Conservation (phyloP, 2,888 invertebrate species). For the Thysanoteuthis rhombus region DNA sequence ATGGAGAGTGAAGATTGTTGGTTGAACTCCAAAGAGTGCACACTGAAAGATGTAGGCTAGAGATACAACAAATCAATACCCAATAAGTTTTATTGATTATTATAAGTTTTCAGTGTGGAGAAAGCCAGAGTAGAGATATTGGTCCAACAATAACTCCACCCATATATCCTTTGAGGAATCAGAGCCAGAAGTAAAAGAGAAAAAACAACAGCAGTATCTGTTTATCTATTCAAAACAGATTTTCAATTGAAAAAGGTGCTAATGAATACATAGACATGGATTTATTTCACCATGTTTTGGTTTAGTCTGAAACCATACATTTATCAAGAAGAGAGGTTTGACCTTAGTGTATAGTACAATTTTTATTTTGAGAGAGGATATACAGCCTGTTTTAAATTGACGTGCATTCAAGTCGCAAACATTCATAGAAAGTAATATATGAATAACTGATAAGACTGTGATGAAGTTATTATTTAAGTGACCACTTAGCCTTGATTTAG, state of each 20-base stretch:
- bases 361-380: not conserved
- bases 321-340: not conserved
- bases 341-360: not conserved
- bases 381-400: not conserved
- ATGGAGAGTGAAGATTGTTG: not conserved
- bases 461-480: not conserved
- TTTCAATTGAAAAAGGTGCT: not conserved
- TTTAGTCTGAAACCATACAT: not conserved
- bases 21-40: not conserved
- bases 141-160: not conserved
- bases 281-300: not conserved
- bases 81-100: not conserved
- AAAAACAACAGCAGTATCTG: not conserved
- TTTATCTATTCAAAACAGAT: not conserved
- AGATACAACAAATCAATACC: not conserved
- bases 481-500: not conserved
- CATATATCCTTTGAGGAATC: not conserved
- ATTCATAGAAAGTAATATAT: no score
- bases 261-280: not conserved
- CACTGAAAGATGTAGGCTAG: not conserved
- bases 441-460: not conserved
- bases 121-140: not conserved
- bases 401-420: not conserved
- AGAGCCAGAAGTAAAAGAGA: not conserved
- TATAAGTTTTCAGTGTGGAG: not conserved